phyloP scores from a whole-genome alignment of 35 echinoderm and acorn worm genomes.

The Chiridota heheva region DNA sequence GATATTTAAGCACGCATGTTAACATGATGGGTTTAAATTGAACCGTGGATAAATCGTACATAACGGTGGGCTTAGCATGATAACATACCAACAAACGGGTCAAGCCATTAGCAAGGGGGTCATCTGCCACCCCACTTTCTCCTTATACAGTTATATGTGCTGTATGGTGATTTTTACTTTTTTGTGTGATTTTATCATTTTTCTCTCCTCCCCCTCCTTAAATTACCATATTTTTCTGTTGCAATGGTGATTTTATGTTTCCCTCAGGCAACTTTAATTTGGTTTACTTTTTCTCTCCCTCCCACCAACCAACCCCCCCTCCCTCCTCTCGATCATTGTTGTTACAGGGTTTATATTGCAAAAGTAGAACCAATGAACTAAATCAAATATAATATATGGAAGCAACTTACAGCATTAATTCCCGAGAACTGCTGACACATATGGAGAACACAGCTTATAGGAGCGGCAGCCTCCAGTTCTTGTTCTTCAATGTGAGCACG shows the following conservation, averaged over 20 bases:
- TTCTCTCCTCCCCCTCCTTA: too few species aligned
- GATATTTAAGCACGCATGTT: too few species aligned
- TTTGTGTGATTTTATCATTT: too few species aligned
- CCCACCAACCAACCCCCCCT: not conserved
- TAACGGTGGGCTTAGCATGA: too few species aligned
- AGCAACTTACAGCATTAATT: constrained; percentile 91
- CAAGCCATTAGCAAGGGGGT: too few species aligned
- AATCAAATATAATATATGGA: not conserved
- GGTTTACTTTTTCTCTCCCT: not conserved
- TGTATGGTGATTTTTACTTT: too few species aligned
- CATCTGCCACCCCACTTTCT: too few species aligned
- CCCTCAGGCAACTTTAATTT: not conserved
- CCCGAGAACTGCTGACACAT: constrained; percentile 89
- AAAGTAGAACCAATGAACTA: not conserved
- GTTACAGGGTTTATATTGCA: not conserved
- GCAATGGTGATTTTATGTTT: not conserved
- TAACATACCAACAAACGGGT: too few species aligned
- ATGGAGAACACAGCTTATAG: constrained; percentile 76
- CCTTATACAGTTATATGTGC: too few species aligned
- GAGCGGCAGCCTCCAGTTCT: constrained; percentile 70
- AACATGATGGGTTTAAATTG: too few species aligned
- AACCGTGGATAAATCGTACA: too few species aligned
- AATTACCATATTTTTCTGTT: not conserved
- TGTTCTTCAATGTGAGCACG: constrained; percentile 42
- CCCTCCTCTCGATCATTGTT: not conserved